Base-by-base conservation (phyloP, 1,140 invertebrate species). In the Cydia fagiglandana region DNA sequence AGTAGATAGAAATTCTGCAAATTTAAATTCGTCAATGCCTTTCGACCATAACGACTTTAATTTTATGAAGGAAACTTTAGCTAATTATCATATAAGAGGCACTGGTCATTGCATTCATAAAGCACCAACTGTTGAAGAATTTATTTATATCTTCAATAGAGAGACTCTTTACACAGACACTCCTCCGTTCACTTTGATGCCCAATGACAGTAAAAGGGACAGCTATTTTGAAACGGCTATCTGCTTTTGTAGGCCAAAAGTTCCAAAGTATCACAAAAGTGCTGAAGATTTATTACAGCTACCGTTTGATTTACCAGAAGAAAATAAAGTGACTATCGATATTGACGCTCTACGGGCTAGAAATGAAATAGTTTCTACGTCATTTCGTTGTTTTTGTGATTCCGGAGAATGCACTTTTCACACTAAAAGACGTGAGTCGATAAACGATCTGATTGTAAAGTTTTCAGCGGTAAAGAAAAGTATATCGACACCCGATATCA, bases 71-170 rank as follows among this genome's bases (percentile, higher is more conserved):
- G 89, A 91, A 80, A 91, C 90, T 9, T 79, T 91, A 73, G 83
- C 87, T 68, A 78, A 88, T 53, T 93, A 93, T 83, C 93, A 93
- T 76, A 90, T 93, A 75, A 84, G 90, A 80, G 93, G 93, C 38
- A 92, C 91, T 6, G 90, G 88, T 28, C 91, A 93, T 80, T 93
- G 93, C 81, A 89, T 93, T 73, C 91, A 93, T 74, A 87, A 92
- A 70, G 86, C 84, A 1, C 90, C 90, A 28, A 86, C 88, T 4
- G 85, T 91, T 28, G 50, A 86, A 75, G 90, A 93, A 76, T 91
- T 93, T 81, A 89, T 93, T 76, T 88, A 93, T 76, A 83, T 92
- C 78, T 93, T 93, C 70, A 93, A 93, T 82, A 90, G 86, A 76
- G 91, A 93, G 24, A 90, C 90, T 15, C 80, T 93, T 34, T 84